A percentile compares a stretch with the other conserved stretches of the same genome.
Evolutionary conservation across 2,888 invertebrate species (phyloP).

Genomic region (Eilema caniola): DNA sequence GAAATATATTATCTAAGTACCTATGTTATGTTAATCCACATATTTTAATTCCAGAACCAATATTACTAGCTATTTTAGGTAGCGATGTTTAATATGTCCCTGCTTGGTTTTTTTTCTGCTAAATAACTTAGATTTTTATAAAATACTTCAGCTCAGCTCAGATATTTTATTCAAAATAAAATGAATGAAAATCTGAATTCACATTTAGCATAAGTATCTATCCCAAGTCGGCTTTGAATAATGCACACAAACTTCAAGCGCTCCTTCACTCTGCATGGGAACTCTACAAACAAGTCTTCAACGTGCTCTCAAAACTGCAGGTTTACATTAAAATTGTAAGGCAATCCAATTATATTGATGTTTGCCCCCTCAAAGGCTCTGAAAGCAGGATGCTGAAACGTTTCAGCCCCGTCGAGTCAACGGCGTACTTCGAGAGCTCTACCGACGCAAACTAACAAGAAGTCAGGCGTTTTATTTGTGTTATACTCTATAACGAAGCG

Average conservation of each 20-base stretch:
- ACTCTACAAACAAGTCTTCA: constrained; percentile 16
- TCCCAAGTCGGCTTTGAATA: not conserved
- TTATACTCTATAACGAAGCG: constrained; percentile 61
- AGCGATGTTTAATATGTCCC: too few species aligned
- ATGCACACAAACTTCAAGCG: constrained; percentile 6
- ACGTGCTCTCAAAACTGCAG: constrained; percentile 21
- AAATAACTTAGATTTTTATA: too few species aligned
- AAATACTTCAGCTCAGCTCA: not conserved
- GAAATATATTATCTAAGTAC: too few species aligned
- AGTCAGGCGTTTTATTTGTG: constrained; percentile 61
- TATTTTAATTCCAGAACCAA: too few species aligned
- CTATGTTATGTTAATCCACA: too few species aligned
- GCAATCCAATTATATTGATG: constrained; percentile 81
- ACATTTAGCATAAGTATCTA: not conserved
- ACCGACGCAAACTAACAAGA: constrained; percentile 54
- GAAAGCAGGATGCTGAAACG: constrained; percentile 57
- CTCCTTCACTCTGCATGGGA: constrained; percentile 13
- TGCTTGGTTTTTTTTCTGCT: too few species aligned
- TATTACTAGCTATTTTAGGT: too few species aligned
- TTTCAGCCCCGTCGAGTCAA: constrained; percentile 55
- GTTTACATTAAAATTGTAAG: constrained; percentile 64
- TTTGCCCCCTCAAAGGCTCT: constrained; percentile 72
- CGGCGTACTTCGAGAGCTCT: constrained; percentile 58
- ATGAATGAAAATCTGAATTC: not conserved
- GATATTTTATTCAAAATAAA: not conserved